Base-by-base conservation (phyloP, 92 coral and sea anemone species). In the Actinernus sp. region DNA sequence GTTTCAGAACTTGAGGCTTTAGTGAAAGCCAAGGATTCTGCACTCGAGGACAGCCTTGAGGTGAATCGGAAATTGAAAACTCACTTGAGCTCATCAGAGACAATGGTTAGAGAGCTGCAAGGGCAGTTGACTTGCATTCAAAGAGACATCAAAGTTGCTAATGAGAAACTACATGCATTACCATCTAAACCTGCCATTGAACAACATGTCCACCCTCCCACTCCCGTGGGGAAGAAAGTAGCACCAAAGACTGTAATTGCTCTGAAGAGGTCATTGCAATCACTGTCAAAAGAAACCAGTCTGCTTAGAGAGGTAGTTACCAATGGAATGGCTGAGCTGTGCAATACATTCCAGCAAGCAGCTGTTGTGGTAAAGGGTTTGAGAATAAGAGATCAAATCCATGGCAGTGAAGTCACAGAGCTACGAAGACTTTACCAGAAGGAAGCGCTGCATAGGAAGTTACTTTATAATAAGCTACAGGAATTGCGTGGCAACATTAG, bases 401-500 rank as follows among this genome's bases (percentile, higher is more conserved):
- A 59, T 31, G 40, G 44, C 20, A 78, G 61, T 1, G 89, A 86
- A 53, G 23, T 81, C 0, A 71, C 51, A 13, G 97, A 90, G 44
- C 81, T 90, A 26, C 74, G 75, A 18, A 73, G 73, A 10, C 75
- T 90, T 16, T 90, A 90, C 63, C 88, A 90, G 43, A 84, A 56
- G 50, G 97, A 90, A 29, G 97, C 85, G 2, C 60, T 90, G 43
- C 86, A 86, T n/a, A 68, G 97, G 7, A 90, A 73, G 55, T 71
- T 90, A 1, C 85, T 90, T 16, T 90, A 90, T 51, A 90, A 90
- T 43, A 79, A 86, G 39, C 76, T 90, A 6, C 97, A 90, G 49
- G 97, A 90, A 17, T 64, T 90, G 26, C 71, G 85, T 3, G 97
- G 97, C 24, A 90, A 90, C 21, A 90, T 90, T 43, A 53, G 97